A percentile compares a stretch with the other conserved stretches of the same genome.
Evolutionary conservation across 2,888 invertebrate genomes (phyloP).

Genomic region (Chouioia cunea): DNA sequence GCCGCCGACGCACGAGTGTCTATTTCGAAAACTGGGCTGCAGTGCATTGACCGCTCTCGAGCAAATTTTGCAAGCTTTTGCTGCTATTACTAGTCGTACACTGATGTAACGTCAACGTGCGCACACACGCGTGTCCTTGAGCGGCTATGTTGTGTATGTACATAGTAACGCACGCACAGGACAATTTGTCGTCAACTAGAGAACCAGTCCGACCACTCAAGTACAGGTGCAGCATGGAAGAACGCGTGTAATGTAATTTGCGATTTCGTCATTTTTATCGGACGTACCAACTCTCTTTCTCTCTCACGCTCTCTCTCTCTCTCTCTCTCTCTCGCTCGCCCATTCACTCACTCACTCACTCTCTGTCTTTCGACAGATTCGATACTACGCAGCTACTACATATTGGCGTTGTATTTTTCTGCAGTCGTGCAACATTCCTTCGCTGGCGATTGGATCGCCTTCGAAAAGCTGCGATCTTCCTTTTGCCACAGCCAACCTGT

Average conservation of each 20-base stretch:
- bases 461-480: constrained; percentile 5
- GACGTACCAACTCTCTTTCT: no score
- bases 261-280: constrained; percentile 33
- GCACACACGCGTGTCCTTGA: constrained; percentile 1
- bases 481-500: constrained; percentile 12
- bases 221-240: no score
- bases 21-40: constrained; percentile 62
- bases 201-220: constrained; percentile 38
- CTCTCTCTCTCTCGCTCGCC: no score
- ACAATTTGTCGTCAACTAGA: constrained; percentile 29
- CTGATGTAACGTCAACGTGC: constrained; percentile 31
- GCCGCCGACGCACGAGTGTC: constrained; percentile 28
- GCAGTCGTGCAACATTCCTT: constrained; percentile 11
- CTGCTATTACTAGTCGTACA: background rate
- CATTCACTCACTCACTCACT: no score
- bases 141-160: no score
- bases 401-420: background rate
- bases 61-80: background rate
- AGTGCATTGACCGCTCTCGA: constrained; percentile 61
- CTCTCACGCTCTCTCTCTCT: no score
- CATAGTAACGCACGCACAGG: background rate
- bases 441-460: background rate
- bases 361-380: background rate
- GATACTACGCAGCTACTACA: no score
- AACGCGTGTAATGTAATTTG: constrained; percentile 34